phyloP scores from a whole-genome alignment of 2,888 invertebrate species.

The Heliconius cydno region DNA sequence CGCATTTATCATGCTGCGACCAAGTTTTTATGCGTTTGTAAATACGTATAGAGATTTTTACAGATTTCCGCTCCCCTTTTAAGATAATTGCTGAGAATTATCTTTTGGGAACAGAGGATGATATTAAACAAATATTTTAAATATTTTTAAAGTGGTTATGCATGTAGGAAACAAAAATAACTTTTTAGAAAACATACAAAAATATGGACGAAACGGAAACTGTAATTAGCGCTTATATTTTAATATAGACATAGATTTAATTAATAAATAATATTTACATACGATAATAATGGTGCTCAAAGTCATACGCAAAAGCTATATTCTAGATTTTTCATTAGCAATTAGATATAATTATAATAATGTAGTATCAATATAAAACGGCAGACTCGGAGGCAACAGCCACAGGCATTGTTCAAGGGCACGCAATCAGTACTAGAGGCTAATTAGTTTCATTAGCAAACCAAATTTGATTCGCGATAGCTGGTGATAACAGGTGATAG shows the following conservation, averaged over 20 bases:
- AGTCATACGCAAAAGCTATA: neutral
- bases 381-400: neutral
- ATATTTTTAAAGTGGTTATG: too few relatives aligned
- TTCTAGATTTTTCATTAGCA: neutral
- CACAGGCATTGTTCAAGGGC: neutral
- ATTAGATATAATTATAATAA: neutral
- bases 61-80: too few relatives aligned
- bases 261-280: too few relatives aligned
- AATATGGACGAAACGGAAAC: neutral
- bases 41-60: too few relatives aligned
- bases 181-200: too few relatives aligned
- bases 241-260: neutral
- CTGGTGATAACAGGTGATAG: slow-evolving; percentile 37
- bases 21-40: too few relatives aligned
- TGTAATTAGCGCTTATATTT: neutral
- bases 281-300: neutral
- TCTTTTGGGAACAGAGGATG: too few relatives aligned
- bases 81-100: too few relatives aligned
- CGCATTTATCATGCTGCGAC: too few relatives aligned
- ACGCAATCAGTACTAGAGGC: neutral
- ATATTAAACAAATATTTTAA: too few relatives aligned
- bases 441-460: slow-evolving; percentile 41
- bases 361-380: neutral
- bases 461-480: slow-evolving; percentile 40
- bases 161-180: too few relatives aligned